Evolutionary conservation across 2,888 invertebrate species (phyloP).

Genomic region (Leptinotarsa peninsularis): DNA sequence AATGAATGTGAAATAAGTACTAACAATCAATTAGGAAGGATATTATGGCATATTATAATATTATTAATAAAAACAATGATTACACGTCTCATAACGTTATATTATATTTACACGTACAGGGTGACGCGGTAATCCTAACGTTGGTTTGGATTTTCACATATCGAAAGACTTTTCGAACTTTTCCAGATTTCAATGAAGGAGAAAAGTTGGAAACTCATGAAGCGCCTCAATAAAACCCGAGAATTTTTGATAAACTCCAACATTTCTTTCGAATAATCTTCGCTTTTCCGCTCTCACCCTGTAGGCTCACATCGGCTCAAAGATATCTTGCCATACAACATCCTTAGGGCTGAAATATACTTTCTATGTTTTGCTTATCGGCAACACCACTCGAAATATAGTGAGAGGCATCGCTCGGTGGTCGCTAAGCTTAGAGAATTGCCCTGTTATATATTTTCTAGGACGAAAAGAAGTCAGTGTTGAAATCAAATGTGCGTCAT

Average conservation of each 20-base stretch:
- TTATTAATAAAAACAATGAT: slow-evolving; percentile 39
- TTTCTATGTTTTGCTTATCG: slow-evolving; percentile 38
- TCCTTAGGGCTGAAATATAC: slow-evolving; percentile 47
- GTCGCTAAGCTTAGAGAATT: slow-evolving; percentile 64
- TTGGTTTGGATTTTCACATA: not conserved
- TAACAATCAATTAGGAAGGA: slow-evolving; percentile 54
- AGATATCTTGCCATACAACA: slow-evolving; percentile 31
- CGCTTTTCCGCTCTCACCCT: not conserved
- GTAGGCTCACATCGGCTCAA: slow-evolving; percentile 27
- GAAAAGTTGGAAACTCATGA: not conserved
- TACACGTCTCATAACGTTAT: slow-evolving; percentile 33
- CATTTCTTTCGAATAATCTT: not conserved
- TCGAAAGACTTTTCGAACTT: not conserved
- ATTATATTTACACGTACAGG: slow-evolving; percentile 32
- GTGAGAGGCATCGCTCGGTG: slow-evolving; percentile 34
- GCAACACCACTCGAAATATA: slow-evolving; percentile 34
- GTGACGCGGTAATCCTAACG: slow-evolving; percentile 15
- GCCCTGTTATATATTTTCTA: slow-evolving; percentile 60
- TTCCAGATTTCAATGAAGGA: not conserved
- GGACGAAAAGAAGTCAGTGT: slow-evolving; percentile 42
- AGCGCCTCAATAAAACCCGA: not conserved
- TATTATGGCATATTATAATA: slow-evolving; percentile 39
- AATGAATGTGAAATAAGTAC: slow-evolving; percentile 56
- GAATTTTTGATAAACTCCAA: not conserved
- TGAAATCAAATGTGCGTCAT: slow-evolving; percentile 51